Evolutionary conservation across 2,113 vertebrate genomes (phyloP), one percentile per base, ranked within the genome.

Genomic region (Microtus pennsylvanicus): DNA sequence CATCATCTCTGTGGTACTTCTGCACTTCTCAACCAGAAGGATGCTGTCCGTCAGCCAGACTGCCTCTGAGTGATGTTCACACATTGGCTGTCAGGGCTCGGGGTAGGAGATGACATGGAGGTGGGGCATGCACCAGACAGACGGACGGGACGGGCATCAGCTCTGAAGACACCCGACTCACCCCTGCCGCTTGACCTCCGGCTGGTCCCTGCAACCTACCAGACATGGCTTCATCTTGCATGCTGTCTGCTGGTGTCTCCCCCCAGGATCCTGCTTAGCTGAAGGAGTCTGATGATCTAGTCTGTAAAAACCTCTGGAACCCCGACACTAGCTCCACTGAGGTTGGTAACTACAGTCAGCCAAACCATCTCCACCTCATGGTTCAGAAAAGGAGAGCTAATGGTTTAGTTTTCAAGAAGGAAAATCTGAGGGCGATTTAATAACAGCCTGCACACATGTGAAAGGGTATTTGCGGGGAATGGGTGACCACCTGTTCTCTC

Each of bases 341-440:
- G 38, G 88, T 76, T 86, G 63, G 70, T 26, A 91, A 50, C 80
- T 82, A 63, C 70, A 61, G 70, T 82, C 92, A 87, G 89, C 77
- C 50, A 70, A 94, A 65, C 16, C 78, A 75, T 94, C 87, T 93
- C 82, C 12, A 21, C 69, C 78, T 95, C 24, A 7, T 95, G 87
- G 95, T 96, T 97, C 96, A 94, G 91, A 97, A 89, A 93, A 96
- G 92, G 89, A 35, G 67, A 96, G 93, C 91, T 96, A 93, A 97
- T 97, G 92, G 95, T 95, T 92, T 90, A 95, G 86, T 87, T 91
- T 96, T 86, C 74, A 74, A 95, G 69, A 95, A 94, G 87, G 94
- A 97, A 90, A 95, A 92, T 95, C 94, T 85, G 96, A 97, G 91
- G 94, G 87, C 33, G 24, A 95, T 61, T 97, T 97, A 97, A 97